Evolutionary conservation across 1,140 invertebrate species (phyloP).

Genomic region (Cydia fagiglandana): DNA sequence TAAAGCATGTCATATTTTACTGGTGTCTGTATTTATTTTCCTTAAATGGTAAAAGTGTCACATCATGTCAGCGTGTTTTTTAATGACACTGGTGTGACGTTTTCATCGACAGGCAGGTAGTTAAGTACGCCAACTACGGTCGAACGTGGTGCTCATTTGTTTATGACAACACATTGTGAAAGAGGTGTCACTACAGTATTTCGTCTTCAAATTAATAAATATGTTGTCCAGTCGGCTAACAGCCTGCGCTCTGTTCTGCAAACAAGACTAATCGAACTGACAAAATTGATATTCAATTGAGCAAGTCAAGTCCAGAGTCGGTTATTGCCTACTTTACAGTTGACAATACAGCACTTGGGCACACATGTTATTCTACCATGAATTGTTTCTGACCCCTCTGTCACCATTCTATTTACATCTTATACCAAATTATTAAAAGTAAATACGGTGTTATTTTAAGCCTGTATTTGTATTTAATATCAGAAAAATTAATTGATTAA

Average conservation of each 20-base stretch:
- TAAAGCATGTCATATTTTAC: constrained; percentile 1
- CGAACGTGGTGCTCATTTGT: not conserved
- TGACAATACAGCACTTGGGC: too few species aligned
- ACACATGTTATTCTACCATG: not conserved
- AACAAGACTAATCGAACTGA: not conserved
- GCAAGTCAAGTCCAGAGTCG: not conserved
- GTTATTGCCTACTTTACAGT: too few species aligned
- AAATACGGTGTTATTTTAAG: too few species aligned
- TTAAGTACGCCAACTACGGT: not conserved
- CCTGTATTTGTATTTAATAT: too few species aligned
- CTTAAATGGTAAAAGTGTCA: not conserved
- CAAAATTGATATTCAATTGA: not conserved
- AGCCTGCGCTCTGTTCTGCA: not conserved
- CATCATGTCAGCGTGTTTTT: not conserved
- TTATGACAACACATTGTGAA: not conserved
- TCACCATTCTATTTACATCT: too few species aligned
- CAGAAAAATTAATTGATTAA: not conserved
- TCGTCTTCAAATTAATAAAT: not conserved
- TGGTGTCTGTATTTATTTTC: not conserved
- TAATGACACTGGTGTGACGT: not conserved
- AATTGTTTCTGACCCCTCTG: not conserved
- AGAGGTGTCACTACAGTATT: too few species aligned
- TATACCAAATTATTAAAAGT: too few species aligned
- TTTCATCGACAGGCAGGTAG: not conserved
- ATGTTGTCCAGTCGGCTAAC: not conserved